Percentiles rank a stretch among this genome's conserved stretches.
Evolutionary conservation across 2,888 invertebrate genomes (phyloP).

Genomic region (Cantharis flavilabris): DNA sequence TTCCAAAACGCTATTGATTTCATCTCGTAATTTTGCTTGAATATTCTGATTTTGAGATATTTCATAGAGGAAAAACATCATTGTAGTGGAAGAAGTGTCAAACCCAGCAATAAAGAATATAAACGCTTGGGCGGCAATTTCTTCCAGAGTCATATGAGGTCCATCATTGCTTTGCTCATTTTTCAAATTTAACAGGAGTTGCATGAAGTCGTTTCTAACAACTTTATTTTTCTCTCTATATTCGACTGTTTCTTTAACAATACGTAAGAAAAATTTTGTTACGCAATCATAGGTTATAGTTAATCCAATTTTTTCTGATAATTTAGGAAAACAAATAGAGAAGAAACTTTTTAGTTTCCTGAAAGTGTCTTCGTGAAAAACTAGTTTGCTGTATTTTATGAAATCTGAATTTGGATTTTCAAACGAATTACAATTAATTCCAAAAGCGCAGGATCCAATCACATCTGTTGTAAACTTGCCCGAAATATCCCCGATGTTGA

Average conservation of each 20-base stretch:
- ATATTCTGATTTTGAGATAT: constrained; percentile 55
- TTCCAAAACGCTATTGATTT: constrained; percentile 51
- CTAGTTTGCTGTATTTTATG: constrained; percentile 33
- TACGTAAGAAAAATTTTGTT: constrained; percentile 53
- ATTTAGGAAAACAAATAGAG: constrained; percentile 27
- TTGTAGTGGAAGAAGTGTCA: constrained; percentile 50
- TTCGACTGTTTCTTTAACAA: constrained; percentile 53
- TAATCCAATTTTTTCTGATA: constrained; percentile 35
- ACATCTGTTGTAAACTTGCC: constrained; percentile 63
- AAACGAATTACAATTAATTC: constrained; percentile 63
- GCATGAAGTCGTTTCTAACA: constrained; percentile 59
- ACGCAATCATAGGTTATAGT: constrained; percentile 36
- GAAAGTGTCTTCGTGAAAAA: constrained; percentile 17
- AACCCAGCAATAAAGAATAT: constrained; percentile 48
- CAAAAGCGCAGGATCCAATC: constrained; percentile 63
- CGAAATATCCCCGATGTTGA: constrained; percentile 53
- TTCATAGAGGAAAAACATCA: constrained; percentile 58
- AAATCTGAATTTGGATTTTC: constrained; percentile 60
- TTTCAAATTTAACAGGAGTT: constrained; percentile 50
- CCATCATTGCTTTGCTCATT: constrained; percentile 9
- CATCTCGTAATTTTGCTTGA: constrained; percentile 54
- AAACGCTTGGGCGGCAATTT: constrained; percentile 39
- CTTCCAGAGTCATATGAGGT: constrained; percentile 12
- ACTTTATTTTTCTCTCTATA: constrained; percentile 54
- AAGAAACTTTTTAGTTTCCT: constrained; percentile 17